A percentile compares a stretch with the other conserved stretches of the same genome.
Evolutionary conservation across 2,113 vertebrate genomes (phyloP).

Genomic region (Pogonocichla stellata): DNA sequence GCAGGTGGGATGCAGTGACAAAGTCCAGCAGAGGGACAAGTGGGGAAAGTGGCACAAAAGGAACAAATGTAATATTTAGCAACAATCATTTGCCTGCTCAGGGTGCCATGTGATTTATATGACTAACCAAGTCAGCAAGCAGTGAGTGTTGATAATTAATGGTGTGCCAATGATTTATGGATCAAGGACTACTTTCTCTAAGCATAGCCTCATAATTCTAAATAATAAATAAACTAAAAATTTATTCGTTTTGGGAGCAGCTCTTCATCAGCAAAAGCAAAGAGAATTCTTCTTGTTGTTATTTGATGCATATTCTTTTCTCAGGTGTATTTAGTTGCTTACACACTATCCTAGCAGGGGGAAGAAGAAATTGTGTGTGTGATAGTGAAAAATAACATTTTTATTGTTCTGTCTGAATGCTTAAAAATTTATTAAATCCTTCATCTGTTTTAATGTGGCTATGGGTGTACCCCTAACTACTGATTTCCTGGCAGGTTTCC

Average conservation of each 20-base stretch:
- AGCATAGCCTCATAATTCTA: neutral
- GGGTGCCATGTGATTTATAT: neutral
- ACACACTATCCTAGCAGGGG: neutral
- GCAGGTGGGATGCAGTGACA: neutral
- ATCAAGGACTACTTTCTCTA: neutral
- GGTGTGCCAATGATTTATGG: constrained; percentile 5
- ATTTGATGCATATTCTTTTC: neutral
- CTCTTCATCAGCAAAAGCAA: neutral
- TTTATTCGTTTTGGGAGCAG: neutral
- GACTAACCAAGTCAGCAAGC: neutral
- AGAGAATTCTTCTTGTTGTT: neutral
- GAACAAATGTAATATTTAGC: neutral
- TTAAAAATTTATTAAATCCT: constrained; percentile 3
- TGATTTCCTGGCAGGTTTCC: neutral
- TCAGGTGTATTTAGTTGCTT: neutral
- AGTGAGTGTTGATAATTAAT: neutral
- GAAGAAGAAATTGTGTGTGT: neutral
- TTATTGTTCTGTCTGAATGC: neutral
- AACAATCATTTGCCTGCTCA: neutral
- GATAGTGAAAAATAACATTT: neutral
- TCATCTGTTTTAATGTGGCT: neutral
- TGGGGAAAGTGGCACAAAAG: neutral
- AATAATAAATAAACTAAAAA: constrained; percentile 15
- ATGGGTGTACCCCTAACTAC: neutral
- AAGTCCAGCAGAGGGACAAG: neutral